Conservation (phyloP, 2,797 vertebrate species). For the Oreortyx pictus region DNA sequence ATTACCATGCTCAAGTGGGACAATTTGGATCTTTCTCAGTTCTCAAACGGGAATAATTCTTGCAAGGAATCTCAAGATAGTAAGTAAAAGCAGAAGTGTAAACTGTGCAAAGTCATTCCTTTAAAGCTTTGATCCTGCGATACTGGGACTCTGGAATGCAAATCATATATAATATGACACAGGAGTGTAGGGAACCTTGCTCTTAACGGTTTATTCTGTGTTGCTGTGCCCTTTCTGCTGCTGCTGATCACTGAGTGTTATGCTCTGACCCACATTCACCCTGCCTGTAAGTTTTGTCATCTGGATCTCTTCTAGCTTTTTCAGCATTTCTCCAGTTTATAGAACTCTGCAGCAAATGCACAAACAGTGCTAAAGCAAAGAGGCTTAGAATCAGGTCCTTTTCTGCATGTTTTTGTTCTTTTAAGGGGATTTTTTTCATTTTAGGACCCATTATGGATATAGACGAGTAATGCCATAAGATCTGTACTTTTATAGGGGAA, state of each 20-base stretch:
- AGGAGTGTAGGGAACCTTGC: background rate
- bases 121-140: background rate
- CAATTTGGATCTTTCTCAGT: background rate
- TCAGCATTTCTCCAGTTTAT: conserved; percentile 11
- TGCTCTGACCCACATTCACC: conserved; percentile 57
- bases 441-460: background rate
- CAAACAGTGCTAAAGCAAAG: conserved; percentile 17
- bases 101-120: background rate
- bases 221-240: background rate
- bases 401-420: background rate
- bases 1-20: background rate
- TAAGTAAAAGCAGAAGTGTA: no score
- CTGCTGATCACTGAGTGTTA: background rate
- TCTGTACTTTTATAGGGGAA: background rate
- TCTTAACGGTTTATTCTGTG: background rate
- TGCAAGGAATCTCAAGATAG: background rate
- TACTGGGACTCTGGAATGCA: background rate
- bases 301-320: conserved; percentile 35
- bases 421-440: conserved; percentile 18
- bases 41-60: background rate
- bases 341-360: conserved; percentile 20
- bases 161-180: accelerated
- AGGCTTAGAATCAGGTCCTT: conserved; percentile 23
- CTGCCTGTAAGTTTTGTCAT: conserved; percentile 20
- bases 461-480: background rate